A percentile compares a stretch with the other conserved stretches of the same genome.
These are phyloP conservation scores for Orussus abietinus DNA, from an alignment of 1,140 invertebrate genomes.

Conservation along the genomic window DNA sequence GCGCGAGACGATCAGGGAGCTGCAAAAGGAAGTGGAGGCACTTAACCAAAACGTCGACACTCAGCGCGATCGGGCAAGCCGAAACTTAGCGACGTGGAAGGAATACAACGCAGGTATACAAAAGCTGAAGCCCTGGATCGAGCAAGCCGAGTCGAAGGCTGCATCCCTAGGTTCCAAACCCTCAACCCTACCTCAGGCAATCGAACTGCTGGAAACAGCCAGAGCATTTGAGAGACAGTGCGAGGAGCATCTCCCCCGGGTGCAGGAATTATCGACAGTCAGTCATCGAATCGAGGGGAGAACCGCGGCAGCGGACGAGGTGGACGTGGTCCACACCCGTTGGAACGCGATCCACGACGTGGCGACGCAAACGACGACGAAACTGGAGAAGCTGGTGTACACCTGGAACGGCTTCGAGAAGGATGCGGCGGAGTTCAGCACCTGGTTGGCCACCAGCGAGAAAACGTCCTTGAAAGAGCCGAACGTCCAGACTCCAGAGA, in stretches of 20 bases:
- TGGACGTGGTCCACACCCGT: conserved; percentile 74
- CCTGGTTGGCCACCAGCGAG: conserved; percentile 69
- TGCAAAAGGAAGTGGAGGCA: conserved; percentile 65
- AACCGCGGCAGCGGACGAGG: conserved; percentile 72
- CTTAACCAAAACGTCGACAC: conserved; percentile 68
- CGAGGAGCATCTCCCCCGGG: conserved; percentile 67
- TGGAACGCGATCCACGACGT: conserved; percentile 74
- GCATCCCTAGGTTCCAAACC: conserved; percentile 67
- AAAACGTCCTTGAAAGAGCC: conserved; percentile 55
- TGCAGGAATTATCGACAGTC: conserved; percentile 68
- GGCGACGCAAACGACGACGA: conserved; percentile 68
- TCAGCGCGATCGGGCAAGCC: conserved; percentile 67
- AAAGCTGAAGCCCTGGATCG: conserved; percentile 83
- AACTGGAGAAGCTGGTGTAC: conserved; percentile 72
- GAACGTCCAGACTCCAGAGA: conserved; percentile 63
- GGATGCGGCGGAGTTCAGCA: conserved; percentile 66
- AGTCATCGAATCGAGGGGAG: conserved; percentile 70
- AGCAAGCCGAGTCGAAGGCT: conserved; percentile 76
- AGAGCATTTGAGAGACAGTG: conserved; percentile 71
- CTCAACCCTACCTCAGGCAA: conserved; percentile 73
- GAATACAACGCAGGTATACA: conserved; percentile 75
- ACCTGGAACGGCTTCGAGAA: conserved; percentile 78
- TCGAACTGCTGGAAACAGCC: conserved; percentile 67
- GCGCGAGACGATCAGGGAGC: conserved; percentile 62
- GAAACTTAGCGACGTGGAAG: conserved; percentile 80